Evolutionary conservation across 2,888 invertebrate genomes (phyloP), one percentile per base, ranked within the genome.

Genomic region (Chrysotoxum bicinctum): DNA sequence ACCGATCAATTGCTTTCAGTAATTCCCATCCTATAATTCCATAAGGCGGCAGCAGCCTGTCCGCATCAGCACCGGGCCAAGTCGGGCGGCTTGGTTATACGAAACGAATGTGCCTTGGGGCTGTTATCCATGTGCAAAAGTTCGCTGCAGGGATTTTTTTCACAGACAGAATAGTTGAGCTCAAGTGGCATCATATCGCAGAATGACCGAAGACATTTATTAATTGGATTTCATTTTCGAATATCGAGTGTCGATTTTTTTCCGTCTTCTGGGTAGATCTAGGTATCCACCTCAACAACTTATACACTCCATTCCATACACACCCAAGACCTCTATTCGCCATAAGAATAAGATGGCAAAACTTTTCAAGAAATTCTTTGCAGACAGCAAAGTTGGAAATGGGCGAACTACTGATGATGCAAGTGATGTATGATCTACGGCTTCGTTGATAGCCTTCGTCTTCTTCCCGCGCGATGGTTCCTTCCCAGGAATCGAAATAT

Each of bases 161-260:
- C 52, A 23, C 45, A 30, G 40, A 45, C 68, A 45, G 54, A 54
- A 48, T 19, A 64, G 60, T 83, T 69, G 43, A 16, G 64, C 30
- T 37, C 83, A 78, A 78, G 78, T 78, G 83, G 73, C 78, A 83
- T 83, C 83, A 78, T 73, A 78, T 73, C 69, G 78, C 74, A 58
- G 69, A 74, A 64, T 78, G 79, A 79, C 75, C 84, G 75, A 84
- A 84, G 84, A 84, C 84, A 84, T 84, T 84, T 84, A 84, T 84
- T 84, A 80, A 84, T 84, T 84, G 84, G 79, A 80, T 84, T 84
- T 84, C 79, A 84, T 80, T 84, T 84, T 84, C 50, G 79, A 79
- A 66, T 79, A 79, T 84, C 84, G 74, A 79, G 75, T 84, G 84
- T 75, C 74, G 84, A 79, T 74, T 74, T 68, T 69, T 58, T 48